These are phyloP conservation scores for Porphyrio hochstetteri DNA, from an alignment of 2,113 vertebrate species.

Conservation along the genomic window DNA sequence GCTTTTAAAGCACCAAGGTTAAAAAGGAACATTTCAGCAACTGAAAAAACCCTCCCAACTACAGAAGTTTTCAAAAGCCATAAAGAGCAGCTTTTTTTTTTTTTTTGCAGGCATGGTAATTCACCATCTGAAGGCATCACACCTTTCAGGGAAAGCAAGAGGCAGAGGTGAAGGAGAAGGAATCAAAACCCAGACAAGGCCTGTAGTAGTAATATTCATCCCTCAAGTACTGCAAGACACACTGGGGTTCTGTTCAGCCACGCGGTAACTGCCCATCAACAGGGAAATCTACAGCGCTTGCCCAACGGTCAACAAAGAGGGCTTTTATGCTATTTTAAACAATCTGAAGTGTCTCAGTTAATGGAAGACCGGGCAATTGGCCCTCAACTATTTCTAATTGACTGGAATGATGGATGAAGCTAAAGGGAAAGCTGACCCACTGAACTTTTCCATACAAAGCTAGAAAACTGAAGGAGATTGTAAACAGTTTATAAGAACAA, in stretches of 20 bases:
- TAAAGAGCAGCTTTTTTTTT: background rate
- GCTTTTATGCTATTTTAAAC: slow-evolving; percentile 67
- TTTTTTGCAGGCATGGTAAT: background rate
- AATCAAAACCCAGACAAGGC: slow-evolving; percentile 13
- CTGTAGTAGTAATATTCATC: background rate
- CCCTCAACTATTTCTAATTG: slow-evolving; percentile 67
- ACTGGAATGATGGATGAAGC: slow-evolving; percentile 67
- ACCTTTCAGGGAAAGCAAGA: slow-evolving; percentile 57
- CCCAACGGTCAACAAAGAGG: slow-evolving; percentile 54
- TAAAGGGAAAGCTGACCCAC: slow-evolving; percentile 64
- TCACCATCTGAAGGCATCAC: slow-evolving; percentile 57
- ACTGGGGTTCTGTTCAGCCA: slow-evolving; percentile 59
- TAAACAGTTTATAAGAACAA: slow-evolving; percentile 45
- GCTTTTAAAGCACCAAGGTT: slow-evolving; percentile 29
- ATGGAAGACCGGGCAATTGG: slow-evolving; percentile 60
- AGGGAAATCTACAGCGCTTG: background rate
- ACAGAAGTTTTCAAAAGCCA: slow-evolving; percentile 30
- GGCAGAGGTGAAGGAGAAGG: slow-evolving; percentile 57
- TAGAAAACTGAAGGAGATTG: slow-evolving; percentile 36
- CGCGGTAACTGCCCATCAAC: slow-evolving; percentile 65
- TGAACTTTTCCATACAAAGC: slow-evolving; percentile 60
- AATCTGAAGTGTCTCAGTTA: slow-evolving; percentile 64
- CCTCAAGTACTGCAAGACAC: background rate
- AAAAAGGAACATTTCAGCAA: slow-evolving; percentile 39
- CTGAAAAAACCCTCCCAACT: background rate